These are phyloP conservation scores for Acheta domesticus DNA, from an alignment of 2,888 invertebrate species.

Conservation along the genomic window DNA sequence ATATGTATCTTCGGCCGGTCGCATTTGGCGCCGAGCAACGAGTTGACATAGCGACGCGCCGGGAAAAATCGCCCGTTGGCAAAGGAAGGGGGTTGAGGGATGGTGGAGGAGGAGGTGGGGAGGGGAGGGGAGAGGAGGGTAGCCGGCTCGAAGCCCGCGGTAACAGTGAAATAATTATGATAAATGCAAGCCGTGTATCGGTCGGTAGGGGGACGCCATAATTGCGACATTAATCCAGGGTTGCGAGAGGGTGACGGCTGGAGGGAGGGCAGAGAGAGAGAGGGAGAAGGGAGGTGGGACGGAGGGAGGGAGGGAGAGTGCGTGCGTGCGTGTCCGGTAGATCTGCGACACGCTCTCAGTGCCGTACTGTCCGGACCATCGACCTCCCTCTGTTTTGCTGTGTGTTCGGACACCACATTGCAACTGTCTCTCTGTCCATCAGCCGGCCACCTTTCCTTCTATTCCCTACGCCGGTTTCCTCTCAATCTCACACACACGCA, in stretches of 20 bases:
- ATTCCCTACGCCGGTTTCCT: too few relatives aligned
- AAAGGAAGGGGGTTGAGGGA: background rate
- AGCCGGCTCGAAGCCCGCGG: background rate
- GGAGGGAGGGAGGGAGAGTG: too few relatives aligned
- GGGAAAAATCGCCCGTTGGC: background rate
- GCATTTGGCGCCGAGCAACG: background rate
- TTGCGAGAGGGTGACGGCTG: background rate
- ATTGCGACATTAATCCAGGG: background rate
- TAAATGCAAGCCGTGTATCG: slow-evolving; percentile 18
- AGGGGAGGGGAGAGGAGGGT: background rate
- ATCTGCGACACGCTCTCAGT: too few relatives aligned
- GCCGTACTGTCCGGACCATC: too few relatives aligned
- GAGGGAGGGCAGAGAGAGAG: background rate
- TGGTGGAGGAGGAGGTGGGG: background rate
- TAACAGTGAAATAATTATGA: slow-evolving; percentile 18
- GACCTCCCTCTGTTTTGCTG: too few relatives aligned
- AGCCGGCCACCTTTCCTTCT: too few relatives aligned
- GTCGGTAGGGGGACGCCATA: background rate
- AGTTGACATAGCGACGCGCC: background rate
- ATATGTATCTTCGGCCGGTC: background rate
- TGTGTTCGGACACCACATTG: too few relatives aligned
- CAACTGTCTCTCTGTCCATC: too few relatives aligned
- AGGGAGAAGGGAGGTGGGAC: too few relatives aligned
- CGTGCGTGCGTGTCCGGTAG: too few relatives aligned
- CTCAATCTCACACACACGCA: too few relatives aligned